A percentile compares a stretch with the other conserved stretches of the same genome.
Evolutionary conservation across 2,797 vertebrate species (phyloP).

Genomic region (Siniperca obscura): DNA sequence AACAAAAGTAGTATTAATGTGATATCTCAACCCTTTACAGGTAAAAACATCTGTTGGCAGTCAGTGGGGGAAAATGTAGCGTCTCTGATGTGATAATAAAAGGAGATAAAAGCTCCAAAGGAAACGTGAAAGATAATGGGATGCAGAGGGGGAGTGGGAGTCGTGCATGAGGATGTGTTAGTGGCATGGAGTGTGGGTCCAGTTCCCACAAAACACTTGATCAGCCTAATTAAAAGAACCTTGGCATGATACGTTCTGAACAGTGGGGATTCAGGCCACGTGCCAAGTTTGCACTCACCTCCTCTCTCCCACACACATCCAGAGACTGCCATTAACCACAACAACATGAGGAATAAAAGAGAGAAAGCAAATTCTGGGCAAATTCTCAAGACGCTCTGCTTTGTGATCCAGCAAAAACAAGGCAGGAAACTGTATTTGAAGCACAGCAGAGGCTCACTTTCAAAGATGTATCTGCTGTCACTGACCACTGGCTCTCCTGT

Average conservation of each 20-base stretch:
- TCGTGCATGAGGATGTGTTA: slow-evolving; percentile 77
- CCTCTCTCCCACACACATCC: slow-evolving; percentile 76
- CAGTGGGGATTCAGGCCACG: slow-evolving; percentile 70
- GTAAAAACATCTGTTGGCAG: slow-evolving; percentile 49
- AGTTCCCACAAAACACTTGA: slow-evolving; percentile 83
- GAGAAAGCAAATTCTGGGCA: slow-evolving; percentile 65
- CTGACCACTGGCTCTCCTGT: slow-evolving; percentile 59
- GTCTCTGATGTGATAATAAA: slow-evolving; percentile 65
- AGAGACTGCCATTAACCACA: slow-evolving; percentile 67
- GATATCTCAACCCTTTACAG: slow-evolving; percentile 45
- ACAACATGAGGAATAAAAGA: slow-evolving; percentile 61
- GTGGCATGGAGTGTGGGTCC: slow-evolving; percentile 74
- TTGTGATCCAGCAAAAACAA: slow-evolving; percentile 63
- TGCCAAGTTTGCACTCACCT: slow-evolving; percentile 77
- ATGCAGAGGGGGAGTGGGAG: slow-evolving; percentile 70
- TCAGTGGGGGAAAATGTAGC: slow-evolving; percentile 55
- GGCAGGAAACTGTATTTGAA: slow-evolving; percentile 61
- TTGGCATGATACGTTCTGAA: slow-evolving; percentile 75
- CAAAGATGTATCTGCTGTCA: slow-evolving; percentile 63
- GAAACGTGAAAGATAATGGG: slow-evolving; percentile 69
- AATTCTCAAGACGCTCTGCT: slow-evolving; percentile 62
- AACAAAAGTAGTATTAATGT: slow-evolving; percentile 42
- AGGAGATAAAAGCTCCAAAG: slow-evolving; percentile 61
- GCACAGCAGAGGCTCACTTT: slow-evolving; percentile 54
- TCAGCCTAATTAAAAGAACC: slow-evolving; percentile 85